These are phyloP conservation scores for Keiferia lycopersicella DNA, from an alignment of 2,888 invertebrate species.

Conservation along the genomic window DNA sequence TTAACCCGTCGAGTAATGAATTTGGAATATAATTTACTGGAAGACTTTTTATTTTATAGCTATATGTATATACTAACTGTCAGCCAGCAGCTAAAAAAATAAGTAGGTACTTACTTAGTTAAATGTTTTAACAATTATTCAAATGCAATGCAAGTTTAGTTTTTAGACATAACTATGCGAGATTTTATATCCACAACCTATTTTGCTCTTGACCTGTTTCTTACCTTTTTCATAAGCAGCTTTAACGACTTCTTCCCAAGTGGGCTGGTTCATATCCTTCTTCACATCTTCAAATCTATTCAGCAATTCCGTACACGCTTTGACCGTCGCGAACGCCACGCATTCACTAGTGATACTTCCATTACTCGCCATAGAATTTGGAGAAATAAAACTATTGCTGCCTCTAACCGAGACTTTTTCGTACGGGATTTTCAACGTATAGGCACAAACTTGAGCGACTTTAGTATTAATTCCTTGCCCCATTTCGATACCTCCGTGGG, in stretches of 20 bases:
- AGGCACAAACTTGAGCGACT: conserved; percentile 86
- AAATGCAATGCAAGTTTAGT: too few species aligned
- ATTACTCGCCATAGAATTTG: conserved; percentile 85
- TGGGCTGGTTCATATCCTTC: conserved; percentile 60
- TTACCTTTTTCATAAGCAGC: conserved; percentile 68
- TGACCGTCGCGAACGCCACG: conserved; percentile 80
- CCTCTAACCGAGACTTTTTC: conserved; percentile 73
- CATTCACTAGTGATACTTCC: conserved; percentile 88
- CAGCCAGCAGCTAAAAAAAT: not conserved
- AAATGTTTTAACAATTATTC: too few species aligned
- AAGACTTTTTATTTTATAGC: too few species aligned
- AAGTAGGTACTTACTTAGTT: too few species aligned
- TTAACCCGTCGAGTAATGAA: too few species aligned
- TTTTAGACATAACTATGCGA: too few species aligned
- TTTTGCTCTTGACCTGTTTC: not conserved
- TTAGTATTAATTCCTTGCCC: conserved; percentile 88
- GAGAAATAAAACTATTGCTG: conserved; percentile 59
- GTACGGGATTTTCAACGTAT: conserved; percentile 84
- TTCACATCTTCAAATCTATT: conserved; percentile 64
- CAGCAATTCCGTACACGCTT: conserved; percentile 75
- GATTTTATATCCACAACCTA: too few species aligned
- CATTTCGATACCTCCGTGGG: conserved; percentile 86
- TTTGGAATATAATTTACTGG: too few species aligned
- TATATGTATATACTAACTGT: too few species aligned
- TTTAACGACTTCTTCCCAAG: conserved; percentile 77